Conservation (phyloP, 2,888 invertebrate genomes). For the Listrodromus nycthemerus region DNA sequence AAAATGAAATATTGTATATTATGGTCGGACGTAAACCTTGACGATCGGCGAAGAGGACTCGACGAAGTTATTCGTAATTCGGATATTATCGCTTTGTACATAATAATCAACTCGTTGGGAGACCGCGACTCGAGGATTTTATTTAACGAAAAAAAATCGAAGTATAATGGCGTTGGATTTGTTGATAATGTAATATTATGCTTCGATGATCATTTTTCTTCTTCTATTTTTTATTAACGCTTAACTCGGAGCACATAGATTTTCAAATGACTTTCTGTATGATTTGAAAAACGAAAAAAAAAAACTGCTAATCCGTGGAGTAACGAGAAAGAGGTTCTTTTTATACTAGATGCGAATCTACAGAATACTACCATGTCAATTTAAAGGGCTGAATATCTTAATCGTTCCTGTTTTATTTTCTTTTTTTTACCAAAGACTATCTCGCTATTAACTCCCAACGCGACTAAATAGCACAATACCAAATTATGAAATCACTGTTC, state of each 20-base stretch:
- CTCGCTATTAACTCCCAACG: conserved; percentile 47
- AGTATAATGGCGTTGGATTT: neutral
- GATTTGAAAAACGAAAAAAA: neutral
- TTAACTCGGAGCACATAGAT: neutral
- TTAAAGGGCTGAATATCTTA: conserved; percentile 14
- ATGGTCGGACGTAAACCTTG: conserved; percentile 39
- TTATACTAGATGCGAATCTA: neutral
- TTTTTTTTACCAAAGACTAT: conserved; percentile 65
- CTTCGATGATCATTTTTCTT: neutral
- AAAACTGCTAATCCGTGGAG: too few species aligned
- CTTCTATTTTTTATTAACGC: conserved; percentile 28
- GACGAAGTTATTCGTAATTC: conserved; percentile 22
- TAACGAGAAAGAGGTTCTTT: neutral
- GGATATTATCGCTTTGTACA: conserved; percentile 50
- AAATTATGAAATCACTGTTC: conserved; percentile 61
- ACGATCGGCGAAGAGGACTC: conserved; percentile 22
- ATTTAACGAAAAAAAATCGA: conserved; percentile 13
- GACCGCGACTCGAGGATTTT: conserved; percentile 10
- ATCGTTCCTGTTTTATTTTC: conserved; percentile 49
- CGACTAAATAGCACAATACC: conserved; percentile 59
- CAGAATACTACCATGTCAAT: neutral
- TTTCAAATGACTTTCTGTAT: neutral
- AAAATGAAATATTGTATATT: conserved; percentile 43
- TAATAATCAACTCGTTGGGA: conserved; percentile 9
- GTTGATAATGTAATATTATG: neutral